Evolutionary conservation across 2,113 vertebrate genomes (phyloP).

Genomic region (Menura novaehollandiae): DNA sequence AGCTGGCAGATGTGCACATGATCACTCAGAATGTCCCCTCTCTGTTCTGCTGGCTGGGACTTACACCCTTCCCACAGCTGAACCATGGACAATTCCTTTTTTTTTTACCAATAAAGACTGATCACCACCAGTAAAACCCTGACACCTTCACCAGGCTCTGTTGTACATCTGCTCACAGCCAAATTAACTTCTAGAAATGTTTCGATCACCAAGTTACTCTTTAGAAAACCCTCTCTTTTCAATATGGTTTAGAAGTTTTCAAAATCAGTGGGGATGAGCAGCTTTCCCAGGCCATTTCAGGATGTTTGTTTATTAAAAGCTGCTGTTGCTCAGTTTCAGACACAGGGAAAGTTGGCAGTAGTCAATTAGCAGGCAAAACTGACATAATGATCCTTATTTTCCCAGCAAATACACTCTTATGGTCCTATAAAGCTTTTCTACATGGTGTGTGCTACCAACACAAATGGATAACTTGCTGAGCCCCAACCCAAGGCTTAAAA

Average conservation of each 20-base stretch:
- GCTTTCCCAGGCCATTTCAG: background rate
- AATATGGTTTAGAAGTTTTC: rapidly evolving
- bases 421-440: background rate
- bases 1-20: rapidly evolving
- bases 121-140: background rate
- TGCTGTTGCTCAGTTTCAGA: background rate
- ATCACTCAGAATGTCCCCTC: background rate
- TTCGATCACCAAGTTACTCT: background rate
- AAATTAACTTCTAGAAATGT: background rate
- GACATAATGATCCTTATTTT: background rate
- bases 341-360: background rate
- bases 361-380: background rate
- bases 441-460: background rate
- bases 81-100: background rate
- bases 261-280: background rate
- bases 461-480: rapidly evolving
- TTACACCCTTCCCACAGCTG: background rate
- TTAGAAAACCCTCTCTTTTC: background rate
- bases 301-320: background rate
- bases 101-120: background rate
- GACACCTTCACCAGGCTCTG: background rate
- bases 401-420: background rate
- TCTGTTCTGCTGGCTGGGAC: background rate
- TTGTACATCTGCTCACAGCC: background rate
- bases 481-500: background rate